Conservation (phyloP, 2,113 vertebrate genomes). For the Nothoprocta pentlandii region DNA sequence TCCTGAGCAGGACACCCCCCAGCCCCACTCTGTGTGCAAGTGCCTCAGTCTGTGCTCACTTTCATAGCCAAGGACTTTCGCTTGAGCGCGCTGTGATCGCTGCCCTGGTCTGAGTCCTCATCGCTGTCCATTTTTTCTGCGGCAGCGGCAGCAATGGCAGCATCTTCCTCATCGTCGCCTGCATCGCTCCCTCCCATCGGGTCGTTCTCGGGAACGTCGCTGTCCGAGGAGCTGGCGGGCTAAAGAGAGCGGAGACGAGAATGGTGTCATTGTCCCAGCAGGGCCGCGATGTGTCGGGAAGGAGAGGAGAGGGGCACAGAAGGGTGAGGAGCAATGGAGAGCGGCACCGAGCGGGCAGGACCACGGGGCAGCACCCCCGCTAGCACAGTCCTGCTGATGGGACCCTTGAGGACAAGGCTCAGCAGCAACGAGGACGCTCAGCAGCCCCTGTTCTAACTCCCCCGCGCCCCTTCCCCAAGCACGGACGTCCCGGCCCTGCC, state of each 20-base stretch:
- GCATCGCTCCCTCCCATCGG: constrained; percentile 78
- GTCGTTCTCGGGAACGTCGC: constrained; percentile 84
- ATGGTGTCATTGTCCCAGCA: background rate
- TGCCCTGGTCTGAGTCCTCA: constrained; percentile 87
- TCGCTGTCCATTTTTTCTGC: constrained; percentile 81
- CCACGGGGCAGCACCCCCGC: background rate
- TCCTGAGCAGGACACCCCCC: background rate
- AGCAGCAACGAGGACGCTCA: fast-evolving
- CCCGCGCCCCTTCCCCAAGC: background rate
- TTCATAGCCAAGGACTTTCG: constrained; percentile 72
- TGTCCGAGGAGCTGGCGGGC: constrained; percentile 94
- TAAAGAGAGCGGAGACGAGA: background rate
- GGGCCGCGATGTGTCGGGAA: fast-evolving
- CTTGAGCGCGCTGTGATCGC: constrained; percentile 84
- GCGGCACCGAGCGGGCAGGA: background rate
- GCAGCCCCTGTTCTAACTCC: background rate
- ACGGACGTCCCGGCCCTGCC: background rate
- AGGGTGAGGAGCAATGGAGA: background rate
- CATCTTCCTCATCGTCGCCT: constrained; percentile 71
- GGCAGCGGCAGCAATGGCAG: background rate
- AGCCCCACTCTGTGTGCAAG: no score
- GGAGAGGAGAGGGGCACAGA: background rate
- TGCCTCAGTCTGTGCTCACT: constrained; percentile 17
- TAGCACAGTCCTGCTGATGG: background rate
- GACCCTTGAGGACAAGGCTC: fast-evolving